Percentiles rank a stretch among this genome's conserved stretches.
phyloP scores from a whole-genome alignment of 2,797 vertebrate genomes.

The Eremophila alpestris region DNA sequence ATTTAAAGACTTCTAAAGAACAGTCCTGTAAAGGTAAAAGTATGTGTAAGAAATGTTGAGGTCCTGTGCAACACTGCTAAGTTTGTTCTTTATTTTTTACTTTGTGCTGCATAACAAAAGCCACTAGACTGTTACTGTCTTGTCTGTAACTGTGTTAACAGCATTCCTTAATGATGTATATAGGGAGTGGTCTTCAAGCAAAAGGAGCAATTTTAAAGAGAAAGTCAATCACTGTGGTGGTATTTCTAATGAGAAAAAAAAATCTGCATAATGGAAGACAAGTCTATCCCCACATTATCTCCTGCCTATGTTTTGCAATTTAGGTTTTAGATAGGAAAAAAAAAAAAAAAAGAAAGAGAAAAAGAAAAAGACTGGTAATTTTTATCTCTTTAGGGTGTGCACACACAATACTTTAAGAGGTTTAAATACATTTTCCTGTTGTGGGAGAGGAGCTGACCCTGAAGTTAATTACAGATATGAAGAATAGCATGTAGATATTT shows the following conservation, averaged over 20 bases:
- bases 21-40: conserved; percentile 64
- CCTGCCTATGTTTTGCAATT: not conserved
- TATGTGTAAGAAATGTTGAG: conserved; percentile 71
- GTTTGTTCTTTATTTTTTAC: conserved; percentile 64
- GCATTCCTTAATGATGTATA: conserved; percentile 76
- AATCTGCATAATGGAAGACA: not conserved
- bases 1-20: conserved; percentile 71
- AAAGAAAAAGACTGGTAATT: not conserved
- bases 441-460: not conserved
- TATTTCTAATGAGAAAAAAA: not conserved
- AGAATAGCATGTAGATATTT: not conserved
- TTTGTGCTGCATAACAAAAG: conserved; percentile 77
- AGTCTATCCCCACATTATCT: not conserved
- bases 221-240: conserved; percentile 70
- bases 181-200: conserved; percentile 75
- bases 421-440: not conserved
- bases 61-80: conserved; percentile 71
- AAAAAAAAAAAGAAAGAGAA: not conserved
- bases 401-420: not conserved
- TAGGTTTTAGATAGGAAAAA: not conserved
- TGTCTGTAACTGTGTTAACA: conserved; percentile 77
- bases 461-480: not conserved
- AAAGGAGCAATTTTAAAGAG: conserved; percentile 72
- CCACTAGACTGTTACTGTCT: conserved; percentile 79
- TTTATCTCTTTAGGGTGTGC: not conserved